These are phyloP conservation scores for Caretta caretta DNA, from an alignment of 2,113 vertebrate genomes.

Conservation along the genomic window DNA sequence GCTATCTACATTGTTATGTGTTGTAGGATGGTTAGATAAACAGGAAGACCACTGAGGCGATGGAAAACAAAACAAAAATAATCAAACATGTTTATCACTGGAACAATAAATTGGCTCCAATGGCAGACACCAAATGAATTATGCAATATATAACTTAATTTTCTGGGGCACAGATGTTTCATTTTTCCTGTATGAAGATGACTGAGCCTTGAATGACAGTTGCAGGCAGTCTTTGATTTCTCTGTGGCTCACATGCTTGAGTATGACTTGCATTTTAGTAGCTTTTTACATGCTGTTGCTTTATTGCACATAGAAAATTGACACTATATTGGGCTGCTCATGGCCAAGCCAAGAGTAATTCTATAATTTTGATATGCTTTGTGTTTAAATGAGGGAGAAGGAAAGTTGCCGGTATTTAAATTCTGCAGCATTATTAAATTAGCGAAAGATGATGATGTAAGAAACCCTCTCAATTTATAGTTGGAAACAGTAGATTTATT, in stretches of 20 bases:
- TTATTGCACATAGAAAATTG: slow-evolving; percentile 69
- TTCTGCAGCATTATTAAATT: slow-evolving; percentile 51
- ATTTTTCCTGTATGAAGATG: slow-evolving; percentile 64
- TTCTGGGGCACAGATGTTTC: slow-evolving; percentile 75
- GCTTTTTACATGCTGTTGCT: slow-evolving; percentile 64
- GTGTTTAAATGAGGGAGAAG: slow-evolving; percentile 14
- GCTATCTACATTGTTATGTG: slow-evolving; percentile 38
- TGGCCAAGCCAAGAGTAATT: slow-evolving; percentile 56
- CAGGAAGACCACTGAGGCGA: slow-evolving; percentile 65
- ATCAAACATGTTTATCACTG: slow-evolving; percentile 58
- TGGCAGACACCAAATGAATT: slow-evolving; percentile 76
- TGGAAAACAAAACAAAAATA: slow-evolving; percentile 73
- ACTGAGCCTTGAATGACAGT: slow-evolving; percentile 74
- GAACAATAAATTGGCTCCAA: slow-evolving; percentile 62
- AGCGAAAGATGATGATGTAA: slow-evolving; percentile 36
- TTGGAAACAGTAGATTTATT: background rate
- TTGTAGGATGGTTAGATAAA: slow-evolving; percentile 60
- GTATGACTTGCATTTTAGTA: slow-evolving; percentile 73
- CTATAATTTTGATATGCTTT: slow-evolving; percentile 30
- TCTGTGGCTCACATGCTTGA: slow-evolving; percentile 63
- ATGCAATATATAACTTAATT: slow-evolving; percentile 70
- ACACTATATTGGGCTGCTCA: slow-evolving; percentile 59
- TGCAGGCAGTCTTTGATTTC: slow-evolving; percentile 74
- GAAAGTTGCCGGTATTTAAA: slow-evolving; percentile 49
- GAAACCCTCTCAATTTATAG: slow-evolving; percentile 41